Conservation (phyloP, 2,888 invertebrate genomes). For the Melanargia galathea region DNA sequence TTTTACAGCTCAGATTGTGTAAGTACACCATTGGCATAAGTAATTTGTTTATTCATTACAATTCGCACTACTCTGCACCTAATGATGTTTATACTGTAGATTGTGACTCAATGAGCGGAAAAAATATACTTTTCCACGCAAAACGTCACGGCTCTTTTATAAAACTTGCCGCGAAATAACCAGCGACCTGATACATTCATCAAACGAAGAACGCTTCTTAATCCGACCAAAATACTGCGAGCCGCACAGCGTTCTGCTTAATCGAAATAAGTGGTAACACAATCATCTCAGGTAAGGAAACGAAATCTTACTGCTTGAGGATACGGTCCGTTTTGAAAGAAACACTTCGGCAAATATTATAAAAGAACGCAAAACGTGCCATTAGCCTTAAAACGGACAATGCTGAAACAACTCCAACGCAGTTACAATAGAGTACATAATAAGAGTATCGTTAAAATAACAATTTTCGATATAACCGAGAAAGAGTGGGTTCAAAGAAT, state of each 20-base stretch:
- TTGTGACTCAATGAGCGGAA: constrained; percentile 47
- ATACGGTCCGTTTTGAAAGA: constrained; percentile 56
- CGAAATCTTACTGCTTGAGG: constrained; percentile 51
- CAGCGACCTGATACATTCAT: constrained; percentile 67
- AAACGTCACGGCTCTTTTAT: constrained; percentile 53
- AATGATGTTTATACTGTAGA: constrained; percentile 38
- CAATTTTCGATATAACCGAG: constrained; percentile 69
- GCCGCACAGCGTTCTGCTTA: constrained; percentile 63
- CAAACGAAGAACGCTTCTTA: constrained; percentile 68
- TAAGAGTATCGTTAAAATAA: constrained; percentile 66
- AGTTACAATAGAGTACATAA: constrained; percentile 69
- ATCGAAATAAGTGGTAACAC: constrained; percentile 57
- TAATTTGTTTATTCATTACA: background rate
- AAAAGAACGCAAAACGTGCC: constrained; percentile 61
- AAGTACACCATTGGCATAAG: background rate
- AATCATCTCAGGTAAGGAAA: constrained; percentile 46
- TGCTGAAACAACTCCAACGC: constrained; percentile 67
- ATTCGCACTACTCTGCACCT: constrained; percentile 25
- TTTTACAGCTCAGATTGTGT: constrained; percentile 36
- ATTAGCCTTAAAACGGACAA: constrained; percentile 60
- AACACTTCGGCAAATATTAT: constrained; percentile 48
- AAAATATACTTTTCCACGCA: constrained; percentile 49
- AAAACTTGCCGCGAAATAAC: constrained; percentile 63
- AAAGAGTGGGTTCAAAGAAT: constrained; percentile 52
- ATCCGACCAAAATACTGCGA: constrained; percentile 68